phyloP scores from a whole-genome alignment of 2,888 invertebrate species.

The Micoletzkya japonica region DNA sequence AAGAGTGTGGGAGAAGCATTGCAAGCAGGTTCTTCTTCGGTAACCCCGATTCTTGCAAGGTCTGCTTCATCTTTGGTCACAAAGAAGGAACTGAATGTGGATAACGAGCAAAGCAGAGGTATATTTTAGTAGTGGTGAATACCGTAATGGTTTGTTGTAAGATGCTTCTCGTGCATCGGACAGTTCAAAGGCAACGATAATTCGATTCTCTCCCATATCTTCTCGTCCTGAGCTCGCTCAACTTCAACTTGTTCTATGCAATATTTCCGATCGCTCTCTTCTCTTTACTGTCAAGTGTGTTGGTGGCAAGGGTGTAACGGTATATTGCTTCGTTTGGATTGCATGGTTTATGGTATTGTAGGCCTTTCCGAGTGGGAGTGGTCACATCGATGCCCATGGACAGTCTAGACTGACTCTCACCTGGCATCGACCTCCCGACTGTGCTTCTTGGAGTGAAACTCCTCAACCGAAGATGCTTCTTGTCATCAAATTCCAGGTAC shows the following conservation, averaged over 20 bases:
- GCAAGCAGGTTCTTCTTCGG: no score
- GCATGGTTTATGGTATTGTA: neutral
- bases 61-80: no score
- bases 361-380: constrained; percentile 46
- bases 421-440: constrained; percentile 43
- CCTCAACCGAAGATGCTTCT: constrained; percentile 46
- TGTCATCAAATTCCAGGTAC: constrained; percentile 38
- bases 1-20: no score
- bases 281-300: constrained; percentile 46
- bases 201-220: constrained; percentile 16
- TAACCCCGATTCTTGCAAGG: no score
- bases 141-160: no score
- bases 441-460: constrained; percentile 41
- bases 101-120: no score
- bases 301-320: constrained; percentile 40
- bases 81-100: no score
- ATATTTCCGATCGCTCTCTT: constrained; percentile 53
- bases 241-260: constrained; percentile 51
- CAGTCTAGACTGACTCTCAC: constrained; percentile 48
- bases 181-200: constrained; percentile 2
- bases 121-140: no score
- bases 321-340: constrained; percentile 17
- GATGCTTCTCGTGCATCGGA: no score
- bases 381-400: constrained; percentile 49
- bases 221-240: constrained; percentile 37